These are phyloP conservation scores for Mythimna lalbum DNA, from an alignment of 2,888 invertebrate genomes.

Conservation along the genomic window DNA sequence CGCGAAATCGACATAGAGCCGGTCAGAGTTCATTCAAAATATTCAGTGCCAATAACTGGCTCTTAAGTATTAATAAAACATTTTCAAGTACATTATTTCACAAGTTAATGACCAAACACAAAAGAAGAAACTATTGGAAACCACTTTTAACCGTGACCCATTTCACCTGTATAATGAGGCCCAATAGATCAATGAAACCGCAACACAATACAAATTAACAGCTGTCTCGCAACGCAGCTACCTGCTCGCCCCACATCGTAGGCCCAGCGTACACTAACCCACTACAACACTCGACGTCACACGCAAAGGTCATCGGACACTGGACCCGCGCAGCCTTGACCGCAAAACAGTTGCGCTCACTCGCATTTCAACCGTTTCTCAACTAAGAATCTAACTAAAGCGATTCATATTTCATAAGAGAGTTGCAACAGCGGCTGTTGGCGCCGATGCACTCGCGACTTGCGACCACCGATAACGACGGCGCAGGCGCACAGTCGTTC, in stretches of 20 bases:
- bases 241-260: constrained; percentile 26
- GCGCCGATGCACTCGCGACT: constrained; percentile 67
- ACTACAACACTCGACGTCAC: constrained; percentile 66
- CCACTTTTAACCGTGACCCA: constrained; percentile 14
- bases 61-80: no score
- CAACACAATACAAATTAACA: constrained; percentile 40
- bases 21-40: no score
- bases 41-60: no score
- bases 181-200: constrained; percentile 20
- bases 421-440: constrained; percentile 73
- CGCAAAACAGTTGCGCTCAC: constrained; percentile 86
- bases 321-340: constrained; percentile 80
- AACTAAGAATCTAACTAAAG: constrained; percentile 84
- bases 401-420: constrained; percentile 87
- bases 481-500: constrained; percentile 67
- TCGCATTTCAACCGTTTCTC: constrained; percentile 81
- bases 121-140: background rate
- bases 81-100: background rate
- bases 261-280: constrained; percentile 40
- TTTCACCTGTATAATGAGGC: constrained; percentile 19
- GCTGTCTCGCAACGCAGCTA: constrained; percentile 35
- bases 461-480: constrained; percentile 58
- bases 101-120: background rate
- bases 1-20: no score
- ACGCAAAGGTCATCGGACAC: constrained; percentile 80